Conservation (phyloP, 2,113 vertebrate species). For the Xiphophorus maculatus region DNA sequence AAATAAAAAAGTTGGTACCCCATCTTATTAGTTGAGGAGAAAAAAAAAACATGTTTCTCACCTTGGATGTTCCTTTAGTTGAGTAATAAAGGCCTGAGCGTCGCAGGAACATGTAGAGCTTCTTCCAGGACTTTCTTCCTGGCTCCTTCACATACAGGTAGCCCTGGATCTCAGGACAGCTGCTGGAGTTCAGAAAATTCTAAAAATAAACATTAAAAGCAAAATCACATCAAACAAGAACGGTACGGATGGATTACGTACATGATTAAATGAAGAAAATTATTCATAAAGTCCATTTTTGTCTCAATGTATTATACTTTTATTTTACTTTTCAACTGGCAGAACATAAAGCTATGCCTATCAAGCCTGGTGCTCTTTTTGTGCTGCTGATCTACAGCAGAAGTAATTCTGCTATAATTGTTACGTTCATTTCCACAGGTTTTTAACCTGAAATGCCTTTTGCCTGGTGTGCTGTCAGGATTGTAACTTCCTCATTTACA, state of each 20-base stretch:
- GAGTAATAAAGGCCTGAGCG: constrained; percentile 96
- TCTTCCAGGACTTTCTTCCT: constrained; percentile 96
- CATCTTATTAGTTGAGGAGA: neutral
- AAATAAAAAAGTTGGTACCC: neutral
- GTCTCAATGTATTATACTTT: no score
- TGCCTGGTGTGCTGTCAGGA: neutral
- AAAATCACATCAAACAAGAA: neutral
- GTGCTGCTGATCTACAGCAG: neutral
- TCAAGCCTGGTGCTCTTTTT: neutral
- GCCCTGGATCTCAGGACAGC: constrained; percentile 97
- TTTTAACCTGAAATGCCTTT: neutral
- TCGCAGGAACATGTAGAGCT: constrained; percentile 91
- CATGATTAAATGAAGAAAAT: neutral
- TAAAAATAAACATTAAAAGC: constrained; percentile 56
- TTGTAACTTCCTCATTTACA: neutral
- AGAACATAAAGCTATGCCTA: neutral
- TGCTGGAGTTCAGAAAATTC: constrained; percentile 96
- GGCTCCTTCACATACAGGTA: constrained; percentile 92
- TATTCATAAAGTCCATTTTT: neutral
- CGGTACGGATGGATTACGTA: neutral
- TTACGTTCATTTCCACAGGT: neutral
- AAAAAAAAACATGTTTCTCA: constrained; percentile 45
- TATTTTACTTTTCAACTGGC: no score
- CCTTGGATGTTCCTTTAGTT: constrained; percentile 97
- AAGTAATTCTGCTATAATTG: no score